Evolutionary conservation across 1,140 invertebrate genomes (phyloP), one percentile per base, ranked within the genome.

Genomic region (Lepidurus couesii): DNA sequence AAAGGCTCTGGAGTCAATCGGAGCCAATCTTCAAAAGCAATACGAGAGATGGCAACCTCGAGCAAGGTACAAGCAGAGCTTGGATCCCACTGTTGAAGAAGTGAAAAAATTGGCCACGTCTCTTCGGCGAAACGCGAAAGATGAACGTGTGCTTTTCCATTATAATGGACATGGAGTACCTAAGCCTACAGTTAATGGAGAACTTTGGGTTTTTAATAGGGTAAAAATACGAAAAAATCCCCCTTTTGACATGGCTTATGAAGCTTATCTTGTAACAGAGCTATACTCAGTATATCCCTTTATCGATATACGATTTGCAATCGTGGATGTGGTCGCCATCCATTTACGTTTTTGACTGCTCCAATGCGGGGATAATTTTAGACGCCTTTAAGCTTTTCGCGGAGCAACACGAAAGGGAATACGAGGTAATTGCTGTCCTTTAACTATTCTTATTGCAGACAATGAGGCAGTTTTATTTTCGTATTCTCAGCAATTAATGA

Each of bases 101-200:
- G 95, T 79, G 13, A 98, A 98, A 85, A 98, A 98, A 86, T 86
- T 99, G 13, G 98, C 97, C 84, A 93, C 91, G 34, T 97, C 96
- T 10, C 86, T 99, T 76, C 88, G 98, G n/a, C 88, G 96, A 82
- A 99, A 98, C 88, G 97, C 98, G 0, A 99, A 99, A 87, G 98
- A 99, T 82, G 98, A 99, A 84, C 89, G 98, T 82, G 97, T 99
- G 34, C 87, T 99, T 7, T 99, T 99, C 88, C 98, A 99, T 87
- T 99, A 99, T 84, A 99, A 99, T 87, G 98, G 98, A 0, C 98
- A 99, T 86, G 98, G 98, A 74, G 98, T 99, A 76, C 98, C 98
- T 65, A 95, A 94, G 86, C 98, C 98, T 45, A 99, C 98, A 9
- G 89, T 90, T 43, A 99, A 99, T 88, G 98, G 98, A 13, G 98